Evolutionary conservation across 2,888 invertebrate genomes (phyloP).

Genomic region (Stramonita haemastoma): DNA sequence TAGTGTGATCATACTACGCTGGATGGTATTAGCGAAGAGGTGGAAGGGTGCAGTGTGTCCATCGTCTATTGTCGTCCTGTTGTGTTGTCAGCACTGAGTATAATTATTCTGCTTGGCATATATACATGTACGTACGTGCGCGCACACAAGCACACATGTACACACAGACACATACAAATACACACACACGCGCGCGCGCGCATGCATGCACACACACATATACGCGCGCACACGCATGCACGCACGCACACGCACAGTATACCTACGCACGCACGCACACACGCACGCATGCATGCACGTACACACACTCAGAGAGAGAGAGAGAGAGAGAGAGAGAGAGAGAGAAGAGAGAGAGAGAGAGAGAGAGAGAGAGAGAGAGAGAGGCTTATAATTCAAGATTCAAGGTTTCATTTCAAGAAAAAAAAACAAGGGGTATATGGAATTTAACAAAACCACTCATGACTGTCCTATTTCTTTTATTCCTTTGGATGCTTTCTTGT

Average conservation of each 20-base stretch:
- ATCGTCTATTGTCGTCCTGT: no score
- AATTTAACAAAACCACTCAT: neutral
- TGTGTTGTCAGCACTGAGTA: no score
- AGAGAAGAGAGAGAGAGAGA: conserved; percentile 9
- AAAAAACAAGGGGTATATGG: no score
- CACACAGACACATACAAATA: neutral
- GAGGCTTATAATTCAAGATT: neutral
- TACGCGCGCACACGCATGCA: neutral
- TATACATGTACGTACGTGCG: no score
- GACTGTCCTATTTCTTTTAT: neutral
- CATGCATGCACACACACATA: neutral
- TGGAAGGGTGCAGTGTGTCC: no score
- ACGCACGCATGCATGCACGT: neutral
- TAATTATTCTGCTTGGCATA: no score
- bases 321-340: conserved; percentile 28
- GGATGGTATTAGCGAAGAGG: no score
- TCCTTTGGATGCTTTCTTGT: no score
- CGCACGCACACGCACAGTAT: neutral
- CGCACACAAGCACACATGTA: neutral
- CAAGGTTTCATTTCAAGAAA: no score
- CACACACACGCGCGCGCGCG: neutral
- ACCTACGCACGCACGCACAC: neutral
- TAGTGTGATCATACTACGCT: no score
- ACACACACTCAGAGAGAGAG: neutral
- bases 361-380: neutral